Evolutionary conservation across 2,888 invertebrate genomes (phyloP), one percentile per base, ranked within the genome.

Genomic region (Parochlus steinenii): DNA sequence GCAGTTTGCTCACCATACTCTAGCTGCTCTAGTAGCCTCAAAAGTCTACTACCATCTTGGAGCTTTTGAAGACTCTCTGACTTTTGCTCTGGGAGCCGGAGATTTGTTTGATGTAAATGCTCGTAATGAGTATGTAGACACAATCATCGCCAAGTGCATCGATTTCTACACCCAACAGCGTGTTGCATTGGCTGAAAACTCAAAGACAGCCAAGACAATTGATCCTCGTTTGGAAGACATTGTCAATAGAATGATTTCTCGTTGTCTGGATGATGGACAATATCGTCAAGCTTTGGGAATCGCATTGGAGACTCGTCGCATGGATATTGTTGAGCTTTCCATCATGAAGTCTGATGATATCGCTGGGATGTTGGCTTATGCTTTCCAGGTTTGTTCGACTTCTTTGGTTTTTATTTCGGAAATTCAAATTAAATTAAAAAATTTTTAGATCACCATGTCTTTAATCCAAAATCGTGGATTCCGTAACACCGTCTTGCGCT

Each of bases 21-120:
- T 95, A 35, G 97, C 98, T 32, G 95, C 97, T 18, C 69, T 99
- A 46, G 89, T 98, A 5, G 95, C 93, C 5, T 97, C 95, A 46
- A 99, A 98, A 63, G 92, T 95, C 1, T 95, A 95, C 54, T 97
- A 95, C 57, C 95, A 98, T 59, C 67, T 98, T 43, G 95, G 95
- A 20, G 86, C 93, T 2, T 97, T 92, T 58, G 86, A 90, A 54
- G 93, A 95, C 58, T 93, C 97, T 0, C 61, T 98, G 43, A 87
- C 87, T n/a, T 95, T 89, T 60, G 98, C 98, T 16, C 64, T 99
- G 12, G 90, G 93, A 12, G 93, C 98, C 48, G 92, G 89, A 12
- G 78, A 85, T 47, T 64, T 93, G 14, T 97, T 99, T 56, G 86
- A 95, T 63, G 87, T 97, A 2, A 92, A 89, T 52, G 81, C 83